Evolutionary conservation across 2,888 invertebrate genomes (phyloP).

Genomic region (Cheilosia pagana): DNA sequence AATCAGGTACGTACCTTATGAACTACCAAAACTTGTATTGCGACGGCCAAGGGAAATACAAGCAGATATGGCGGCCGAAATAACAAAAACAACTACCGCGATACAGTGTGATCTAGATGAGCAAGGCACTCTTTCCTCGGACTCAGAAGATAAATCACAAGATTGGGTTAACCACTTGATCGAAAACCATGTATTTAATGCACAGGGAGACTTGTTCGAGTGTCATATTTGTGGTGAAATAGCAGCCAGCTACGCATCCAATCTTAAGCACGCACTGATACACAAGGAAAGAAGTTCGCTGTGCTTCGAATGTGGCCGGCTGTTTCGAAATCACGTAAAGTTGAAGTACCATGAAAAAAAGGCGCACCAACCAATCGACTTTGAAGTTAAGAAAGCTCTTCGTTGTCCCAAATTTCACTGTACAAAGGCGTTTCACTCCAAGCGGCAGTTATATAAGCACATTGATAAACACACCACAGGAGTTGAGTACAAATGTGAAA

Average conservation of each 20-base stretch:
- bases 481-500: conserved; percentile 32
- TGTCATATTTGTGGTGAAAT: conserved; percentile 59
- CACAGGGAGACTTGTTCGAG: conserved; percentile 3
- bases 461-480: conserved; percentile 35
- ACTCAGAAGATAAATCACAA: neutral
- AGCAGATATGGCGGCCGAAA: neutral
- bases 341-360: conserved; percentile 23
- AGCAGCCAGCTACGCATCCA: neutral
- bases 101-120: conserved; percentile 47
- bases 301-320: conserved; percentile 33
- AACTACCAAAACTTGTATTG: neutral
- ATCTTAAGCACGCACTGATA: conserved; percentile 13
- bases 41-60: conserved; percentile 44
- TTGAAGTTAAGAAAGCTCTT: conserved; percentile 13
- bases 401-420: conserved; percentile 50
- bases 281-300: conserved; percentile 8
- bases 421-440: conserved; percentile 49
- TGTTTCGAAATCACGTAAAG: conserved; percentile 7
- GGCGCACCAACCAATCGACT: neutral
- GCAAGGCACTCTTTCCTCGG: neutral
- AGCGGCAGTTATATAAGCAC: conserved; percentile 19
- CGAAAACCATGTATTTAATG: neutral
- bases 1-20: conserved; percentile 27
- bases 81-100: neutral
- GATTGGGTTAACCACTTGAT: neutral